phyloP scores from a whole-genome alignment of 2,797 vertebrate genomes.

The Paguma larvata region DNA sequence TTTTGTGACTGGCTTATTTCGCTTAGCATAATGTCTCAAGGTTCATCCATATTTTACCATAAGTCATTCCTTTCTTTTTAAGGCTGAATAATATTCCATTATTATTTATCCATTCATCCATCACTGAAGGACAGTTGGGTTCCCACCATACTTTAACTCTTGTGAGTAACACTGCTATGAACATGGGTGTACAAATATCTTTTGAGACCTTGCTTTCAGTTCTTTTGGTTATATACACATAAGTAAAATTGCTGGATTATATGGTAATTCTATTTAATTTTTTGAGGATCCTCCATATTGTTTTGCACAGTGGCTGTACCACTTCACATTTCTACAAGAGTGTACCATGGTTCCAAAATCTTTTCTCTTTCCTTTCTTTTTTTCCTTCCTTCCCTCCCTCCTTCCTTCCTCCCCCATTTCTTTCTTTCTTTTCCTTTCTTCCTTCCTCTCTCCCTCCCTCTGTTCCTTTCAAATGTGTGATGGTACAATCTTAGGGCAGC shows the following conservation, averaged over 20 bases:
- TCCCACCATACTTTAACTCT: neutral
- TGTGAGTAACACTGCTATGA: neutral
- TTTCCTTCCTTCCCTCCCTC: no score
- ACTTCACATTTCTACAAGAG: neutral
- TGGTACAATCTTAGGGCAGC: neutral
- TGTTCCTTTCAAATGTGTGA: no score
- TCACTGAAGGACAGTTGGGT: neutral
- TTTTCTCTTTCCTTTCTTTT: no score
- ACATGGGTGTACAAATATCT: neutral
- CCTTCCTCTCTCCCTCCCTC: no score
- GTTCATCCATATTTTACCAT: neutral
- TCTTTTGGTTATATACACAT: neutral
- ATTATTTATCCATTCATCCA: neutral
- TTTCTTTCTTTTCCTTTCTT: no score
- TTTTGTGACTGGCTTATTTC: slow-evolving; percentile 10
- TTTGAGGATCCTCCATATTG: no score
- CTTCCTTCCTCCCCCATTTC: no score
- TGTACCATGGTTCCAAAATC: neutral
- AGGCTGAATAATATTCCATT: neutral
- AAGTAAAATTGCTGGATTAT: neutral
- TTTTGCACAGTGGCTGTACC: neutral
- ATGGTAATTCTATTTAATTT: no score
- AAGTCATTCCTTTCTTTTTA: slow-evolving; percentile 7
- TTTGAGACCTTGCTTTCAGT: neutral
- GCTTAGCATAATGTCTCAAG: neutral